Conservation (phyloP, 2,797 vertebrate species). For the Pempheris klunzingeri region DNA sequence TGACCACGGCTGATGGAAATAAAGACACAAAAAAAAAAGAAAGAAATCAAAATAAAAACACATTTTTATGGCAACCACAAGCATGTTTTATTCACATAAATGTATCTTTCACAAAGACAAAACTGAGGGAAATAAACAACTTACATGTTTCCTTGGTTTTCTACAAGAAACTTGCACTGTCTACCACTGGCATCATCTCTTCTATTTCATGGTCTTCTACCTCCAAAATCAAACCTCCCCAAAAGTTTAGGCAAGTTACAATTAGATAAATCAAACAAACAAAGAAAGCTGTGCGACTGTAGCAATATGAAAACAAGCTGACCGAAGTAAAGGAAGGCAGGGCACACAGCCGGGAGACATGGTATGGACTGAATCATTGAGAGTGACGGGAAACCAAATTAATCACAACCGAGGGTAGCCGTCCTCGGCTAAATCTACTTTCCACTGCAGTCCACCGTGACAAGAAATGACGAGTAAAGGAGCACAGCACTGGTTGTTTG, state of each 20-base stretch:
- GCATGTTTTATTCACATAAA: slow-evolving; percentile 83
- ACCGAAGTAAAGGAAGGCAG: slow-evolving; percentile 40
- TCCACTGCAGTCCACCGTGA: slow-evolving; percentile 44
- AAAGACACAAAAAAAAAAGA: slow-evolving; percentile 16
- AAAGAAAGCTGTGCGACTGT: slow-evolving; percentile 62
- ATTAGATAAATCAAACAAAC: slow-evolving; percentile 73
- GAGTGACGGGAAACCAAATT: slow-evolving; percentile 48
- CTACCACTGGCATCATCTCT: slow-evolving; percentile 64
- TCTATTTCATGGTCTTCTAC: slow-evolving; percentile 67
- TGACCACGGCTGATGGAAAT: slow-evolving; percentile 40
- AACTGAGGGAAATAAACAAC: slow-evolving; percentile 61
- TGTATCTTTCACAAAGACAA: slow-evolving; percentile 72
- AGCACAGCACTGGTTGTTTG: slow-evolving; percentile 45
- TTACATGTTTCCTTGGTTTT: slow-evolving; percentile 59
- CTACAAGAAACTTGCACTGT: slow-evolving; percentile 61
- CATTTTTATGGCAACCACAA: slow-evolving; percentile 73
- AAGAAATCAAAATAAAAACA: slow-evolving; percentile 65
- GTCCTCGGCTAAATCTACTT: slow-evolving; percentile 54
- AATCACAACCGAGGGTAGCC: slow-evolving; percentile 49
- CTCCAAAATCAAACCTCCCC: slow-evolving; percentile 67
- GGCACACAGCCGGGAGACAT: slow-evolving; percentile 34
- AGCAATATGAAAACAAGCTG: slow-evolving; percentile 66
- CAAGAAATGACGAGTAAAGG: slow-evolving; percentile 37
- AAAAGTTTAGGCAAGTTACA: slow-evolving; percentile 62
- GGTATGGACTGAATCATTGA: slow-evolving; percentile 51